phyloP scores from a whole-genome alignment of 2,797 vertebrate species.

The Hoplostethus atlanticus region DNA sequence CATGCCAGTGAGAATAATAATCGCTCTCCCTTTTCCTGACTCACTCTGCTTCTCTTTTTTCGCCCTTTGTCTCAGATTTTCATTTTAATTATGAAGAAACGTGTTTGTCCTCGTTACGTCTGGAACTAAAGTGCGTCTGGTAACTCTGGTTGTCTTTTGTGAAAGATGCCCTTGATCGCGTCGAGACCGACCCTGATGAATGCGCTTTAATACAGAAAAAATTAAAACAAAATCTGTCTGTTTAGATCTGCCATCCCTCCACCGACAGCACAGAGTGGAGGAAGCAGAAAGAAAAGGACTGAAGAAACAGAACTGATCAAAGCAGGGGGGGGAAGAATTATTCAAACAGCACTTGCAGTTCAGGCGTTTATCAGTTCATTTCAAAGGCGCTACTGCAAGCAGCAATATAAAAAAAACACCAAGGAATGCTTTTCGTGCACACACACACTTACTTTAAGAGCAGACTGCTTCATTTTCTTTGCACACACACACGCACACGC shows the following conservation, averaged over 20 bases:
- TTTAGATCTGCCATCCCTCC: conserved; percentile 4
- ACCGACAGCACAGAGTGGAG: neutral
- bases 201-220: conserved; percentile 21
- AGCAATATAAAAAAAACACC: neutral
- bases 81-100: conserved; percentile 53
- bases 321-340: conserved; percentile 30
- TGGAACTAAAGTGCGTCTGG: conserved; percentile 4
- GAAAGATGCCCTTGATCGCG: conserved; percentile 40
- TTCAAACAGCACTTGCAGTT: conserved; percentile 33
- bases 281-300: conserved; percentile 4
- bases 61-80: conserved; percentile 10
- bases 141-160: conserved; percentile 37
- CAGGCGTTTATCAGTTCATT: conserved; percentile 31
- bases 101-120: conserved; percentile 17
- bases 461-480: neutral
- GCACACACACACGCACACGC: neutral
- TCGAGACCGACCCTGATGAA: conserved; percentile 18
- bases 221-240: conserved; percentile 27
- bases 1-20: conserved; percentile 48
- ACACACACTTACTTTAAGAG: neutral
- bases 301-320: conserved; percentile 43
- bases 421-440: conserved; percentile 14
- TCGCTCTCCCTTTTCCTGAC: conserved; percentile 45
- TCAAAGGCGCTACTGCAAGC: neutral
- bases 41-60: conserved; percentile 43